Percentiles rank a stretch among this genome's conserved stretches.
These are phyloP conservation scores for Rhinogobio ventralis DNA, from an alignment of 2,797 vertebrate genomes.

Conservation along the genomic window DNA sequence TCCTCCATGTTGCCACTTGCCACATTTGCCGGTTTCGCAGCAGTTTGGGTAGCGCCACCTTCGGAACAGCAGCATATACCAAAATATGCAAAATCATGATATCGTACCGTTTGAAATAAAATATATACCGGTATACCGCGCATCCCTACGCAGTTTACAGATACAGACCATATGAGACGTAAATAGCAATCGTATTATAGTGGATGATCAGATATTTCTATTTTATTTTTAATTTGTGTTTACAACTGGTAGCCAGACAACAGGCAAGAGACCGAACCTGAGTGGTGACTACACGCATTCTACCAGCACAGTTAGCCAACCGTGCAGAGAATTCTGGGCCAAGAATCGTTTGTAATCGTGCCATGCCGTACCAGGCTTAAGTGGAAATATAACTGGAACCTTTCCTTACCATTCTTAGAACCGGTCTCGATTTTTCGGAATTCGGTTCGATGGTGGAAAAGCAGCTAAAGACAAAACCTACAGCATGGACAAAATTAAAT, in stretches of 20 bases:
- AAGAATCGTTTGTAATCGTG: not conserved
- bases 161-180: not conserved
- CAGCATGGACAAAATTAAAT: not conserved
- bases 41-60: no score
- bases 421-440: no score
- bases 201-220: not conserved
- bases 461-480: not conserved
- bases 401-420: no score
- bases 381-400: not conserved
- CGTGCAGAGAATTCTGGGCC: not conserved
- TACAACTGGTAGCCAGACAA: not conserved
- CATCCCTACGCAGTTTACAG: not conserved
- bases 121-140: no score
- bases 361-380: not conserved
- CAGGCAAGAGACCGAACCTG: not conserved
- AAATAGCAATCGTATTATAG: not conserved
- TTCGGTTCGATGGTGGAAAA: not conserved
- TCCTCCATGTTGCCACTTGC: no score
- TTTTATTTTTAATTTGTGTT: not conserved
- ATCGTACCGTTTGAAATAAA: no score
- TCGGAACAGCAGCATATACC: no score
- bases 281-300: not conserved
- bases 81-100: no score
- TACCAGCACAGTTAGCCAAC: not conserved
- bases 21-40: no score